Evolutionary conservation across 1,140 invertebrate species (phyloP), one percentile per base, ranked within the genome.

Genomic region (Thereuonema tuberculata): DNA sequence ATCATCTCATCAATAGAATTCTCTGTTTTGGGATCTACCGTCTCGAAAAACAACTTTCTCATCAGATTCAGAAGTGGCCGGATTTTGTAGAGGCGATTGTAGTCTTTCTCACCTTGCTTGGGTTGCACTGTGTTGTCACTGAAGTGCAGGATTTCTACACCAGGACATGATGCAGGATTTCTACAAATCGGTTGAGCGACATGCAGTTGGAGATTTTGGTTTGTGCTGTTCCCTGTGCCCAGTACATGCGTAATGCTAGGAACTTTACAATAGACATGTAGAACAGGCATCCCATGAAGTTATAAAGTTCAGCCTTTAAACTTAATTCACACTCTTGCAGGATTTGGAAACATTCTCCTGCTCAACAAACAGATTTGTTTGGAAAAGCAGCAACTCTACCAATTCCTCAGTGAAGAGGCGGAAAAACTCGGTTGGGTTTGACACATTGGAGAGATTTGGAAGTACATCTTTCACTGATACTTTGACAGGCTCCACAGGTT

Each of bases 1-100:
- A n/a, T 56, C 54, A 56, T 56, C 29, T 56, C 54, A 56, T 56
- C 54, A 29, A 56, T 56, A n/a, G 20, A 56, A 14, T 56, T 23
- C 26, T 56, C 54, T 12, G 54, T 56, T 37, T 56, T 25, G 26
- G 54, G 54, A 56, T n/a, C n/a, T n/a, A n/a, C n/a, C n/a, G n/a
- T n/a, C n/a, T n/a, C n/a, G n/a, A n/a, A n/a, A n/a, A n/a, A 56
- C 24, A 37, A 29, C 26, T 56, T 56, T 5, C 17, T 37, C 26
- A 28, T 28, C 54, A 29, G 12, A 56, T 56, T 23, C 20, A 56
- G 14, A 28, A 56, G 54, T 15, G 54, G 54, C 9, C 54, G 20
- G 24, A 56, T 56, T 56, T 56, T 56, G 54, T 28, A 56, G n/a
- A 56, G 54, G n/a, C 26, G 5, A 28, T 56, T n/a, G 20, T 52